Base-by-base conservation (phyloP, 2,888 invertebrate species). In the Poecilus cupreus region DNA sequence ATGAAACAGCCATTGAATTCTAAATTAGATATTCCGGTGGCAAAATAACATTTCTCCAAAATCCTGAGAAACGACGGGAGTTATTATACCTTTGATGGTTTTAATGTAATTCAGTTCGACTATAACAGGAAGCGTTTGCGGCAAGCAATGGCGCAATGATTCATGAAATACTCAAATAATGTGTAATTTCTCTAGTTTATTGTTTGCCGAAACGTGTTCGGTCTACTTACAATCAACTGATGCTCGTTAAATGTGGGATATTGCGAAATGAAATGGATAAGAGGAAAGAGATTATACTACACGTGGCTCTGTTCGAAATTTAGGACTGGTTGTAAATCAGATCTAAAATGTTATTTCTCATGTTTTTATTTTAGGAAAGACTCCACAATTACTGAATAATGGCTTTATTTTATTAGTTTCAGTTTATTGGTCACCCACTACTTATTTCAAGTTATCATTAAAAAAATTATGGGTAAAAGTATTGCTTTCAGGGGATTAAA, bases 151-250 rank as follows among this genome's bases (percentile, higher is more conserved):
- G 43, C 3, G 24, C 8, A 54, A 54, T 22, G 22, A 54, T 54
- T 60, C 60, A 60, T 60, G 24, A 13, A 60, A 60, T 60, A 24
- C 26, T n/a, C 60, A 60, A 60, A 60, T 26, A 60, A 60, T 60
- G 60, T 24, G 60, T n/a, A 24, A 60, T 60, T 60, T 60, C 60
- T 60, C 60, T 26, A n/a, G 22, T 60, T 60, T 60, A 60, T 26
- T 60, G 60, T 60, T 60, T 24, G 13, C 13, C 13, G 60, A 60
- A 60, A 60, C 13, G 60, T 60, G 26, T 24, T 60, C 60, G 60
- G 60, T 60, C 60, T 57, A 60, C 26, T 60, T 26, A 54, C 54
- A 60, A 60, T 60, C 60, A 60, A 26, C 26, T 60, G 24, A 26
- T 60, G 60, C 13, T 60, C 60, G 26, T 60, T 24, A 60, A 60